A percentile compares a stretch with the other conserved stretches of the same genome.
Conservation (phyloP, 2,888 invertebrate species). For the Diaprepes abbreviatus region DNA sequence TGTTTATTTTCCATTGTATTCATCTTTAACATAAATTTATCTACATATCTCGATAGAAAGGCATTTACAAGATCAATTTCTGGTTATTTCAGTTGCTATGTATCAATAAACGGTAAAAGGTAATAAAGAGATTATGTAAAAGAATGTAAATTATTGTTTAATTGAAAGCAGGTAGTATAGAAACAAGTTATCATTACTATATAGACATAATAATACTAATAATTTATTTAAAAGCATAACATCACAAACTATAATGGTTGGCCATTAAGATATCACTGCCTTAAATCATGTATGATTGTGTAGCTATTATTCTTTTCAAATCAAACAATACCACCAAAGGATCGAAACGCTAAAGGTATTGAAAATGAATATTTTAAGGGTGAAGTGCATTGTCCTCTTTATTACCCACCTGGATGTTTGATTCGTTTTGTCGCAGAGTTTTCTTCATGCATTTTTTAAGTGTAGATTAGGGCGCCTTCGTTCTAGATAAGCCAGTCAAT, state of each 20-base stretch:
- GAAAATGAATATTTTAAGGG: slow-evolving; percentile 29
- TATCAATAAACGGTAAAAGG: too few relatives aligned
- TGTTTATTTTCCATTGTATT: too few relatives aligned
- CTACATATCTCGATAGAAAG: too few relatives aligned
- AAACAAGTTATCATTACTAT: not conserved
- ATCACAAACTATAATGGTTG: slow-evolving; percentile 7
- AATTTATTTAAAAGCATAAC: not conserved
- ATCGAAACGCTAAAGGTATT: not conserved
- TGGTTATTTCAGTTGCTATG: too few relatives aligned
- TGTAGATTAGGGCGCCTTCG: too few relatives aligned
- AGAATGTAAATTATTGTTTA: not conserved
- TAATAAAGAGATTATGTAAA: not conserved
- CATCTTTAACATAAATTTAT: too few relatives aligned
- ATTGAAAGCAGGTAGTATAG: not conserved
- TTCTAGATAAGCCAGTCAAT: too few relatives aligned
- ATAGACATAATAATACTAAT: not conserved
- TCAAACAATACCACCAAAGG: not conserved
- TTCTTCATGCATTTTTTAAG: slow-evolving; percentile 13
- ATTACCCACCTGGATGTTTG: slow-evolving; percentile 3
- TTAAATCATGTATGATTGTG: too few relatives aligned
- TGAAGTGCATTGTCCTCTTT: slow-evolving; percentile 35
- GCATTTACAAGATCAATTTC: too few relatives aligned
- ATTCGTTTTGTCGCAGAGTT: not conserved
- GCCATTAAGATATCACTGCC: not conserved
- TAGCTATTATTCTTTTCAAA: slow-evolving; percentile 6